Evolutionary conservation across 2,797 vertebrate genomes (phyloP).

Genomic region (Rhinoraja longicauda): DNA sequence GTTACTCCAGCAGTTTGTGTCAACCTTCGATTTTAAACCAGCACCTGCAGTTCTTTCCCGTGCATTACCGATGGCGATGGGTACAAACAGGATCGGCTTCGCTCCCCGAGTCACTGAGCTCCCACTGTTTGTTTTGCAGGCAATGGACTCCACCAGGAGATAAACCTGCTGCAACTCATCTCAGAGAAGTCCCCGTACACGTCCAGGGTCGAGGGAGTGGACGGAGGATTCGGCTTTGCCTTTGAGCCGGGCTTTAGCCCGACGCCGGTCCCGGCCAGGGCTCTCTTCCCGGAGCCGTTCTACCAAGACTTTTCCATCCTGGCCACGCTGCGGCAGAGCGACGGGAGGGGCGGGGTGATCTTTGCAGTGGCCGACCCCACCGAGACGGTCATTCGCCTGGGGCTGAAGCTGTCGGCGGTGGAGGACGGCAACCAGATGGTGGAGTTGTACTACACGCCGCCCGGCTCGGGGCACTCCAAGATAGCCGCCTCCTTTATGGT

Average conservation of each 20-base stretch:
- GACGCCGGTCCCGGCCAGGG: not conserved
- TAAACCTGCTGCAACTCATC: not conserved
- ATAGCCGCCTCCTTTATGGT: not conserved
- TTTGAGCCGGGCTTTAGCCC: not conserved
- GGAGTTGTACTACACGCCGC: not conserved
- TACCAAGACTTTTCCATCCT: slow-evolving; percentile 7
- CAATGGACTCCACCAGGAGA: not conserved
- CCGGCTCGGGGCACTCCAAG: not conserved
- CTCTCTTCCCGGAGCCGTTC: not conserved
- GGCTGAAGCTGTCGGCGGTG: slow-evolving; percentile 8
- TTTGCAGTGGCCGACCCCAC: not conserved
- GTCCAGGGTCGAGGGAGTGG: not conserved
- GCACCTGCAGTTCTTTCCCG: too few species aligned
- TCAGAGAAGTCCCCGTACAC: not conserved
- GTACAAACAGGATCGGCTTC: not conserved
- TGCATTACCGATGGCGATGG: too few species aligned
- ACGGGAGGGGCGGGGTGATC: not conserved
- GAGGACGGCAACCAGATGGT: not conserved
- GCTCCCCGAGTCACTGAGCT: not conserved
- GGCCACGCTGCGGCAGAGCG: slow-evolving; percentile 6
- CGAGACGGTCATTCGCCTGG: not conserved
- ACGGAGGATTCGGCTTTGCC: not conserved
- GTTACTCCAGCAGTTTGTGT: too few species aligned
- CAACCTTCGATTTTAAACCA: too few species aligned
- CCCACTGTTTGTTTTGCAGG: slow-evolving; percentile 12